Conservation (phyloP, 2,797 vertebrate genomes). For the Hybognathus amarus region DNA sequence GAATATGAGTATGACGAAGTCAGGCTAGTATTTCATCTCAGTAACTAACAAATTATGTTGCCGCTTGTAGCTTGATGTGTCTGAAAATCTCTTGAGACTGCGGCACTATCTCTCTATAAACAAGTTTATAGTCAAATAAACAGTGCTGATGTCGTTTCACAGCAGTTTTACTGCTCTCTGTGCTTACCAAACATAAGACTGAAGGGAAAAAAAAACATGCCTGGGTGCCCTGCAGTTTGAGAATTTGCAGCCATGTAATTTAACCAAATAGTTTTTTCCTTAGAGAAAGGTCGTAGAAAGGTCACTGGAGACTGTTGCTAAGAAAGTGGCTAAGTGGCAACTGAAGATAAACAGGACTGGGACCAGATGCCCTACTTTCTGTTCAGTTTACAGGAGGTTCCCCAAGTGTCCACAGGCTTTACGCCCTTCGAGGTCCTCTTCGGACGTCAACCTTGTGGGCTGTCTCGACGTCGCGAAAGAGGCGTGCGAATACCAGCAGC, state of each 20-base stretch:
- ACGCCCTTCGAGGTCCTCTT: too few species aligned
- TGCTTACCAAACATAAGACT: slow-evolving; percentile 27
- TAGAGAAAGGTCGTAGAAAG: slow-evolving; percentile 28
- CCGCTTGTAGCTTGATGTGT: slow-evolving; percentile 34
- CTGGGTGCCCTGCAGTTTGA: slow-evolving; percentile 31
- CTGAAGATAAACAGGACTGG: too few species aligned
- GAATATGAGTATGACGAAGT: too few species aligned
- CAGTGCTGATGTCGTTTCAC: slow-evolving; percentile 29
- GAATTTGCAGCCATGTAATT: slow-evolving; percentile 25
- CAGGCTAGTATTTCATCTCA: background rate
- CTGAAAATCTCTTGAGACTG: slow-evolving; percentile 30
- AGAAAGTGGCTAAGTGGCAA: too few species aligned
- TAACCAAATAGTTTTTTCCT: slow-evolving; percentile 24
- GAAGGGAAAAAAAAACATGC: slow-evolving; percentile 3
- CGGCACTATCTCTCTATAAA: slow-evolving; percentile 18
- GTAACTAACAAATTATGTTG: slow-evolving; percentile 28
- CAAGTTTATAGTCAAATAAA: slow-evolving; percentile 44
- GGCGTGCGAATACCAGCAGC: too few species aligned
- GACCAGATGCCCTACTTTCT: too few species aligned
- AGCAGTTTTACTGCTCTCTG: slow-evolving; percentile 18
- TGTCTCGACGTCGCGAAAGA: too few species aligned
- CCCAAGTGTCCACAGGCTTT: too few species aligned
- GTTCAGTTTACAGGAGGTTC: too few species aligned
- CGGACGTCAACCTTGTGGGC: too few species aligned
- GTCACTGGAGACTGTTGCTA: slow-evolving; percentile 11